Percentiles rank a stretch among this genome's conserved stretches.
Conservation (phyloP, 2,113 vertebrate species). For the Ascaphus truei region DNA sequence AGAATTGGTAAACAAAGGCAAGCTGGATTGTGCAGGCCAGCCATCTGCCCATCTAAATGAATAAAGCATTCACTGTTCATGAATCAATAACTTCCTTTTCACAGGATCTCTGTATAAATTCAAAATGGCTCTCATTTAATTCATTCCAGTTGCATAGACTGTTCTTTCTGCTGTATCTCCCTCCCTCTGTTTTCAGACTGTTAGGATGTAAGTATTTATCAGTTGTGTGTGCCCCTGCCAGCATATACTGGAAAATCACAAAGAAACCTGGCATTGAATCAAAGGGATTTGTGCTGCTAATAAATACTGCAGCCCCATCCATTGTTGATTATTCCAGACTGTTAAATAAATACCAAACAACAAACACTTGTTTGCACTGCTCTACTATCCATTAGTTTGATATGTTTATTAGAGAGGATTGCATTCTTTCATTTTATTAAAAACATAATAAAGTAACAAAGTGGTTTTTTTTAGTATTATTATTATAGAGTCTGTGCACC, state of each 20-base stretch:
- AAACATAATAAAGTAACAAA: slow-evolving; percentile 68
- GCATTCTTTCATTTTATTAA: slow-evolving; percentile 71
- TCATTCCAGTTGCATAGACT: slow-evolving; percentile 56
- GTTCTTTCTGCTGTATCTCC: slow-evolving; percentile 47
- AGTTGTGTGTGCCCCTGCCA: slow-evolving; percentile 64
- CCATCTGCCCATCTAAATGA: slow-evolving; percentile 62
- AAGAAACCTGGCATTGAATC: slow-evolving; percentile 65
- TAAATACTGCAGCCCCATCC: slow-evolving; percentile 62
- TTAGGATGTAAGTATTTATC: slow-evolving; percentile 66
- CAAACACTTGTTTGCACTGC: slow-evolving; percentile 59
- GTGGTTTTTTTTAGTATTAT: slow-evolving; percentile 46
- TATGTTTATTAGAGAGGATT: slow-evolving; percentile 70
- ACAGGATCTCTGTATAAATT: slow-evolving; percentile 47
- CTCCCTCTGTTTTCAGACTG: slow-evolving; percentile 50
- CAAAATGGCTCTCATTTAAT: slow-evolving; percentile 67
- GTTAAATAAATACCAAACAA: slow-evolving; percentile 73
- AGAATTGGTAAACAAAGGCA: slow-evolving; percentile 54
- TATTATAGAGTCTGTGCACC: slow-evolving; percentile 41
- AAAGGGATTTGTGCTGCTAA: slow-evolving; percentile 64
- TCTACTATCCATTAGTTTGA: slow-evolving; percentile 64
- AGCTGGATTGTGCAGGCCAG: slow-evolving; percentile 50
- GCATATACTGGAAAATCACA: slow-evolving; percentile 55
- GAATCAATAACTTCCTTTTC: slow-evolving; percentile 66
- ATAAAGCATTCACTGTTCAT: slow-evolving; percentile 58
- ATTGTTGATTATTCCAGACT: slow-evolving; percentile 71